phyloP scores from a whole-genome alignment of 2,113 vertebrate species.

The Fulica atra region DNA sequence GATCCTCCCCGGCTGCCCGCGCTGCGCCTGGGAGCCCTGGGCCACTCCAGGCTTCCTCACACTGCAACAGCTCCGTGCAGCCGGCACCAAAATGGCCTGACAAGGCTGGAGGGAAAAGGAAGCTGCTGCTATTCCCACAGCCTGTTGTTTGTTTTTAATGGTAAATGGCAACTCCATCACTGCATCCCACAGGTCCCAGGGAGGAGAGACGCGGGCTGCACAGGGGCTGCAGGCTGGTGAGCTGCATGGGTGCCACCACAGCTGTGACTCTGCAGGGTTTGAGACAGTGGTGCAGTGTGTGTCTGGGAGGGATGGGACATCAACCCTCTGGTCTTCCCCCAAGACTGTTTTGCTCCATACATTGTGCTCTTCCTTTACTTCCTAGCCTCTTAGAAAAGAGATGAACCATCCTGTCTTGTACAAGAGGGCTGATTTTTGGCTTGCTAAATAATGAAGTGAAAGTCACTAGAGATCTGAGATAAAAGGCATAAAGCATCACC shows the following conservation, averaged over 20 bases:
- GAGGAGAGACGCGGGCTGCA: accelerated
- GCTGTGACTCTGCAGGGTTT: not conserved
- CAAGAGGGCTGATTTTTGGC: not conserved
- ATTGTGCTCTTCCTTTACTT: not conserved
- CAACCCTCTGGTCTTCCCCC: not conserved
- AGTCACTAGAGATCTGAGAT: not conserved
- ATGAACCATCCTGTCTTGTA: not conserved
- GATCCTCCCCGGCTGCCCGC: not conserved
- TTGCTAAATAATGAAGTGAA: not conserved
- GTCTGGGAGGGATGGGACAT: accelerated
- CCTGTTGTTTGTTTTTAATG: conserved; percentile 62
- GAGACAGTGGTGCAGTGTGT: not conserved
- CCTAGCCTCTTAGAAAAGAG: not conserved
- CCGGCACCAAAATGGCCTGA: conserved; percentile 15
- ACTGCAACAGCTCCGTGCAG: not conserved
- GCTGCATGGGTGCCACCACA: not conserved
- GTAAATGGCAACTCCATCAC: conserved; percentile 31
- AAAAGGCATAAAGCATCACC: not conserved
- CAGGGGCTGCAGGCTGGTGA: accelerated
- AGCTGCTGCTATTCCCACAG: conserved; percentile 66
- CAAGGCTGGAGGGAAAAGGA: conserved; percentile 63
- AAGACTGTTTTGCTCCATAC: not conserved
- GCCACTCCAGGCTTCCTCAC: not conserved
- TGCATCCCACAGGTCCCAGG: not conserved
- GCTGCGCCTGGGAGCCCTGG: not conserved